Percentiles rank a stretch among this genome's conserved stretches.
Evolutionary conservation across 2,113 vertebrate genomes (phyloP).

Genomic region (Forbesichthys agassizii): DNA sequence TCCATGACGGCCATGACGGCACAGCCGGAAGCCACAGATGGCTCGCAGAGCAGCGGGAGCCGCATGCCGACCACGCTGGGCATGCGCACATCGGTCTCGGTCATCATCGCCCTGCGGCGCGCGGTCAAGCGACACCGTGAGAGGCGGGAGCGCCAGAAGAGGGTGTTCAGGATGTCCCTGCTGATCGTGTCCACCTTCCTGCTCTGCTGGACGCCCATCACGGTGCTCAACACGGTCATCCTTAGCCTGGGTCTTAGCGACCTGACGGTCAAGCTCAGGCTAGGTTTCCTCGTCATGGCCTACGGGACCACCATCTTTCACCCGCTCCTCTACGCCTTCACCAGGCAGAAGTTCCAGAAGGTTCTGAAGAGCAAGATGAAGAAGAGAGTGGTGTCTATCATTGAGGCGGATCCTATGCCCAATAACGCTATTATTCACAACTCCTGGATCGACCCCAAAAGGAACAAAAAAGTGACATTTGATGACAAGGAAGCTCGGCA

Average conservation of each 20-base stretch:
- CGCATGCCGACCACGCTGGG: constrained; percentile 85
- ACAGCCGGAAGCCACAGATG: constrained; percentile 83
- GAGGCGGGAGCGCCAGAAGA: constrained; percentile 92
- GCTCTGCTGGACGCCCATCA: constrained; percentile 98
- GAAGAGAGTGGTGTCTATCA: constrained; percentile 96
- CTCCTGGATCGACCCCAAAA: constrained; percentile 97
- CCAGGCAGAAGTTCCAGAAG: constrained; percentile 98
- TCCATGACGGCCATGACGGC: constrained; percentile 88
- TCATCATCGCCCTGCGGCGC: constrained; percentile 94
- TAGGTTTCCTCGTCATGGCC: constrained; percentile 98
- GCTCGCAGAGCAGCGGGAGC: constrained; percentile 78
- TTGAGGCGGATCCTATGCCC: constrained; percentile 94
- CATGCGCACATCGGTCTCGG: constrained; percentile 95
- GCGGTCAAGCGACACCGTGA: constrained; percentile 96
- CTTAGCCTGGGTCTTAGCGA: constrained; percentile 91
- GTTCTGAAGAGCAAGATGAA: constrained; percentile 99
- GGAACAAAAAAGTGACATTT: constrained; percentile 93
- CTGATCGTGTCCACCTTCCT: constrained; percentile 98
- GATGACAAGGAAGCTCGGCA: constrained; percentile 88
- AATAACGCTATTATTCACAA: constrained; percentile 97
- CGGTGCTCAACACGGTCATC: constrained; percentile 95
- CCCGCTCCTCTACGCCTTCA: constrained; percentile 96
- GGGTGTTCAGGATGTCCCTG: constrained; percentile 96
- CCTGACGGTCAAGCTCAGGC: constrained; percentile 90
- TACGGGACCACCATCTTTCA: constrained; percentile 98